Conservation (phyloP, 1,140 invertebrate species). For the Lutraria rhynchaena region DNA sequence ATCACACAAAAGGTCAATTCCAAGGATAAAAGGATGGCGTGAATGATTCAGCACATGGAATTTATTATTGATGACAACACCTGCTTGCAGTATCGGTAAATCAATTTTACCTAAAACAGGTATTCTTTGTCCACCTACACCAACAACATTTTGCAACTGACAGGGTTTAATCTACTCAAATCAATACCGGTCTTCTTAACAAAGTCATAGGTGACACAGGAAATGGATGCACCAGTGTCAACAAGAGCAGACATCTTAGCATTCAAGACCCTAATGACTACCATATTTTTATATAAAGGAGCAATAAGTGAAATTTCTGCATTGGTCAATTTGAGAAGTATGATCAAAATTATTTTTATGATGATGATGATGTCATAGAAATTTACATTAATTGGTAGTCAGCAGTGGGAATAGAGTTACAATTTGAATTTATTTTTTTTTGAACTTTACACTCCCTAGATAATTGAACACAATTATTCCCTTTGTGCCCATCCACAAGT, state of each 20-base stretch:
- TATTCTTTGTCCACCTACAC: too few species aligned
- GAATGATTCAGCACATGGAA: too few species aligned
- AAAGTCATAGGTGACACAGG: slow-evolving; percentile 20
- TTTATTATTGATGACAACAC: too few species aligned
- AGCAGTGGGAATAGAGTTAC: too few species aligned
- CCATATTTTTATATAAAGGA: slow-evolving; percentile 40
- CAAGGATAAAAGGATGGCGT: slow-evolving; percentile 46
- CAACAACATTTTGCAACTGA: too few species aligned
- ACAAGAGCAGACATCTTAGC: too few species aligned
- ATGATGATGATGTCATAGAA: neutral
- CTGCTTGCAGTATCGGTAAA: too few species aligned
- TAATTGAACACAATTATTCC: neutral
- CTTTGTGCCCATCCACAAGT: slow-evolving; percentile 47
- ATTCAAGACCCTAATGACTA: slow-evolving; percentile 28
- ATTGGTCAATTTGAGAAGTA: neutral
- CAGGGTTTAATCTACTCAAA: neutral
- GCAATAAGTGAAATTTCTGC: slow-evolving; percentile 3
- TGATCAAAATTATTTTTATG: neutral
- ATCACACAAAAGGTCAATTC: slow-evolving; percentile 53
- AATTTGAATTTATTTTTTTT: neutral
- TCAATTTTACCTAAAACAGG: too few species aligned
- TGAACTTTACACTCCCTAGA: too few species aligned
- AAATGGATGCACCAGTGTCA: slow-evolving; percentile 22
- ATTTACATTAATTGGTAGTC: neutral
- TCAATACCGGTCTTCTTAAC: slow-evolving; percentile 19